A percentile compares a stretch with the other conserved stretches of the same genome.
These are phyloP conservation scores for Baccha elongata DNA, from an alignment of 2,888 invertebrate genomes.

Conservation along the genomic window DNA sequence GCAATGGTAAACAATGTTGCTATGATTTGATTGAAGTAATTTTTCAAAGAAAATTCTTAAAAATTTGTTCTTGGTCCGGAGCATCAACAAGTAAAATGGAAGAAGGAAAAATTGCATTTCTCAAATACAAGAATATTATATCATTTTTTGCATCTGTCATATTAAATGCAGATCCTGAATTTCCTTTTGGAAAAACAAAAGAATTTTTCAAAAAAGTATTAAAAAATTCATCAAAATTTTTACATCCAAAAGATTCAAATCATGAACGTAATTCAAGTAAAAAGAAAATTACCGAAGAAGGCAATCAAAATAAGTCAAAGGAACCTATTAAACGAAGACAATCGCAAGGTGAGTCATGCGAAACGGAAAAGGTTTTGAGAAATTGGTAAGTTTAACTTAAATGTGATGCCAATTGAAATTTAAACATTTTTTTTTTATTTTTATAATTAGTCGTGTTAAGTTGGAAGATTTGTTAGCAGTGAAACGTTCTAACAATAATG, in stretches of 20 bases:
- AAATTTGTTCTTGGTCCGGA: slow-evolving; percentile 8
- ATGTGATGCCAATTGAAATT: too few species aligned
- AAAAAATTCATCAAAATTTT: not conserved
- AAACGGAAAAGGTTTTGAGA: not conserved
- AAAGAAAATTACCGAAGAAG: not conserved
- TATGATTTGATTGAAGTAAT: not conserved
- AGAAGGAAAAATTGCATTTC: slow-evolving; percentile 6
- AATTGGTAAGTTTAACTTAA: not conserved
- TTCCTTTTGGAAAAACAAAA: not conserved
- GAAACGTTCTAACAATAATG: too few species aligned
- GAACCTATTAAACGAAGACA: not conserved
- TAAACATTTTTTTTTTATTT: too few species aligned
- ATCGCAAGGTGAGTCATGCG: not conserved
- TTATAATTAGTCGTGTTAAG: too few species aligned
- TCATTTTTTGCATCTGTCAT: slow-evolving; percentile 5
- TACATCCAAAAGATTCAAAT: not conserved
- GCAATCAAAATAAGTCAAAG: not conserved
- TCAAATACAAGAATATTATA: not conserved
- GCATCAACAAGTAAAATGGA: not conserved
- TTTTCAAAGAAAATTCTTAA: not conserved
- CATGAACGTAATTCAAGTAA: not conserved
- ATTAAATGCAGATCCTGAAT: not conserved
- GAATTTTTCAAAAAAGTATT: not conserved
- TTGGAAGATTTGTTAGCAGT: too few species aligned
- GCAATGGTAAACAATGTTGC: not conserved